These are phyloP conservation scores for Cantharis lateralis DNA, from an alignment of 2,888 invertebrate species.

Conservation along the genomic window DNA sequence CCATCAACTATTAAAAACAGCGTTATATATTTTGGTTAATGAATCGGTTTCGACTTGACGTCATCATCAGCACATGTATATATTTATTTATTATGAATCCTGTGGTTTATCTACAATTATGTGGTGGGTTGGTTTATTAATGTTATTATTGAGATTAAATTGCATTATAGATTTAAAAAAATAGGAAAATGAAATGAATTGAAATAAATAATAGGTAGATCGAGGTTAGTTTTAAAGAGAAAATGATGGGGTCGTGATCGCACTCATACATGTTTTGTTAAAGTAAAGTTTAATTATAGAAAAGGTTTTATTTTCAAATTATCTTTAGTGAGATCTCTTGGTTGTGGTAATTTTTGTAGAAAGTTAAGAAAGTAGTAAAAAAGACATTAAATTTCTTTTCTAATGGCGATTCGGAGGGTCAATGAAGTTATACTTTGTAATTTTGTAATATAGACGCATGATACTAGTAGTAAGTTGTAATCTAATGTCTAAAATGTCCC, in stretches of 20 bases:
- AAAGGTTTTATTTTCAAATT: background rate
- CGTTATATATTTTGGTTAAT: too few species aligned
- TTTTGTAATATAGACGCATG: slow-evolving; percentile 9
- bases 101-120: too few species aligned
- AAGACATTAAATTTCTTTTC: background rate
- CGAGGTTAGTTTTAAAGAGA: background rate
- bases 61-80: too few species aligned
- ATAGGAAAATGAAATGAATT: background rate
- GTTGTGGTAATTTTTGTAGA: background rate
- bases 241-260: background rate
- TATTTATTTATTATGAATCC: too few species aligned
- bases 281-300: background rate
- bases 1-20: too few species aligned
- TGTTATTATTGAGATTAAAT: background rate
- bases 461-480: slow-evolving; percentile 13
- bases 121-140: too few species aligned
- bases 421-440: slow-evolving; percentile 19
- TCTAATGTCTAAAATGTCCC: slow-evolving; percentile 29
- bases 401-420: background rate
- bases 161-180: background rate
- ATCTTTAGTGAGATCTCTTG: background rate
- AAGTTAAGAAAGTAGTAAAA: background rate
- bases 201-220: background rate
- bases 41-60: too few species aligned
- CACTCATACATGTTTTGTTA: background rate